Evolutionary conservation across 2,888 invertebrate species (phyloP).

Genomic region (Eupelmus urozonus): DNA sequence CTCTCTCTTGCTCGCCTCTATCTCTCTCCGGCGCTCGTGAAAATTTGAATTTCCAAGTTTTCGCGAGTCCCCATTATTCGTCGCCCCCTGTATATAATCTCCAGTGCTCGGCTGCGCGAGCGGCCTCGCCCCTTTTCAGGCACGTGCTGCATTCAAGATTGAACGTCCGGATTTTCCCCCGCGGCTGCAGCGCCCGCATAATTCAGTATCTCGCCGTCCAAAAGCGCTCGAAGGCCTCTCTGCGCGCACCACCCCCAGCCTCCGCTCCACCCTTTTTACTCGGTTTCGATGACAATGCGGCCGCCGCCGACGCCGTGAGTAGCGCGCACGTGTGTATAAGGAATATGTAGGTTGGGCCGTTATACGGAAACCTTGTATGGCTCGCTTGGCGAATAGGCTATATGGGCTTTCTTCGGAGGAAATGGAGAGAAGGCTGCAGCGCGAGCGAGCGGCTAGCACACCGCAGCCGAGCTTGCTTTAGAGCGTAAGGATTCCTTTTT

Average conservation of each 20-base stretch:
- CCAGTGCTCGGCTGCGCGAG: background rate
- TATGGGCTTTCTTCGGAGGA: background rate
- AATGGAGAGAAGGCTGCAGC: background rate
- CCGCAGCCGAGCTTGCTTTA: background rate
- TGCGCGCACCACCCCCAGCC: background rate
- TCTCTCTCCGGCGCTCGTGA: background rate
- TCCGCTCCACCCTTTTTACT: constrained; percentile 15
- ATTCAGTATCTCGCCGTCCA: constrained; percentile 57
- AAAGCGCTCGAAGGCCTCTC: background rate
- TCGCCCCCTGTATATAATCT: background rate
- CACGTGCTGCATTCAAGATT: constrained; percentile 43
- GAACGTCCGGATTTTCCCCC: constrained; percentile 41
- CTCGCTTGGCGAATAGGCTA: constrained; percentile 4
- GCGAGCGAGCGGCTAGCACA: no score
- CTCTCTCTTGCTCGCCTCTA: no score
- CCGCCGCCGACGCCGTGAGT: constrained; percentile 4
- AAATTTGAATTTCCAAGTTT: constrained; percentile 45
- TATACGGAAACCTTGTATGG: constrained; percentile 29
- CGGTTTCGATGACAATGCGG: constrained; percentile 61
- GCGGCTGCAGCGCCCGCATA: constrained; percentile 53
- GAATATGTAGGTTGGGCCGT: constrained; percentile 42
- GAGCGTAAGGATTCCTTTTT: background rate
- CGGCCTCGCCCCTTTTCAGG: background rate
- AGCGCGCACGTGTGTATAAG: background rate
- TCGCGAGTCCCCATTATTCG: no score